These are phyloP conservation scores for Ectropis grisescens DNA, from an alignment of 1,140 invertebrate genomes.

Conservation along the genomic window DNA sequence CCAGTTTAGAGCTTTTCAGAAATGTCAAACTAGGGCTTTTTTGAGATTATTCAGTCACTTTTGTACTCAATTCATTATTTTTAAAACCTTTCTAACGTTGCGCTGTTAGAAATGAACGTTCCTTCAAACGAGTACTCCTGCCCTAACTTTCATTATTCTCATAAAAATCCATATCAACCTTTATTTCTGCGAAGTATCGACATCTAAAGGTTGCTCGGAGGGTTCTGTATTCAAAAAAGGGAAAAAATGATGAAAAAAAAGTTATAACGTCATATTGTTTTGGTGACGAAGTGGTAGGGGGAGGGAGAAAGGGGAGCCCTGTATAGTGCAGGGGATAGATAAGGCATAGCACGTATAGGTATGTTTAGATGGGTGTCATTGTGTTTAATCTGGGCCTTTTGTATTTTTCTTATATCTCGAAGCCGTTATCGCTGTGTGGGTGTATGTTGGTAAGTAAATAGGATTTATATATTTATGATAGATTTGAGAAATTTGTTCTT, in stretches of 20 bases:
- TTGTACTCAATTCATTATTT: too few relatives aligned
- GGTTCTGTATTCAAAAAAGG: slow-evolving; percentile 60
- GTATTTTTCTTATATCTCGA: slow-evolving; percentile 33
- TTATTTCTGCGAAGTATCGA: slow-evolving; percentile 31
- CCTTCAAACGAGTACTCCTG: too few relatives aligned
- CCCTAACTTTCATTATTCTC: too few relatives aligned
- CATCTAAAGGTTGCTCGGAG: slow-evolving; percentile 42
- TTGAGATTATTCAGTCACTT: too few relatives aligned
- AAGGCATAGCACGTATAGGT: slow-evolving; percentile 47
- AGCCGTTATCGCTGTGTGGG: slow-evolving; percentile 21
- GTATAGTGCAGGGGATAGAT: slow-evolving; percentile 52
- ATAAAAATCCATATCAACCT: slow-evolving; percentile 18
- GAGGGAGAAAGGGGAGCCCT: slow-evolving; percentile 22
- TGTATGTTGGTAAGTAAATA: slow-evolving; percentile 5
- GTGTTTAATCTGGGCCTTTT: slow-evolving; percentile 32
- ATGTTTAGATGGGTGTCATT: slow-evolving; percentile 34
- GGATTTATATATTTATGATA: slow-evolving; percentile 1
- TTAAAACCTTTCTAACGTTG: too few relatives aligned
- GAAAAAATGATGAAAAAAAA: slow-evolving; percentile 61
- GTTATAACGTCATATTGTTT: slow-evolving; percentile 69
- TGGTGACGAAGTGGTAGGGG: slow-evolving; percentile 38
- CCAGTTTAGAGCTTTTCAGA: too few relatives aligned
- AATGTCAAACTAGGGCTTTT: too few relatives aligned
- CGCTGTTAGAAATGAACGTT: too few relatives aligned
- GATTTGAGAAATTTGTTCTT: too few relatives aligned